A percentile compares a stretch with the other conserved stretches of the same genome.
These are phyloP conservation scores for Enoplosus armatus DNA, from an alignment of 2,797 vertebrate genomes.

Conservation along the genomic window DNA sequence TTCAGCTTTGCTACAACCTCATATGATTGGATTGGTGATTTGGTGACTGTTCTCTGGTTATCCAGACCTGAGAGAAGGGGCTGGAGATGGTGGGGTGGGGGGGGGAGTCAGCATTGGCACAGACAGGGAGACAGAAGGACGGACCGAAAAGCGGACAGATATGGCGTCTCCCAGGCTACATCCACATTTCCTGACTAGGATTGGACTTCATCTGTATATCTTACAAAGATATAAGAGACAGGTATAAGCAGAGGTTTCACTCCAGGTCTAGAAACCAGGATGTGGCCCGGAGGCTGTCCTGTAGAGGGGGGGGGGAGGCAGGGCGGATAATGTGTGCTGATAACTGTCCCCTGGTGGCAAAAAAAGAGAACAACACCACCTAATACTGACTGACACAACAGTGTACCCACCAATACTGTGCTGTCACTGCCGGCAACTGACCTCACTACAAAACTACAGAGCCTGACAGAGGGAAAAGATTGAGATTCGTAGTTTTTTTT, in stretches of 20 bases:
- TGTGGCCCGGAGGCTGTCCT: constrained; percentile 52
- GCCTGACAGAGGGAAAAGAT: constrained; percentile 31
- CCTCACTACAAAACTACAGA: constrained; percentile 37
- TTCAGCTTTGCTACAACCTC: constrained; percentile 69
- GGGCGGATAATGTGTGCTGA: constrained; percentile 50
- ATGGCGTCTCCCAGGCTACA: constrained; percentile 56
- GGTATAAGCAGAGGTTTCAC: constrained; percentile 6
- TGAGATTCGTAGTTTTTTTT: constrained; percentile 38
- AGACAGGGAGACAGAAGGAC: constrained; percentile 44
- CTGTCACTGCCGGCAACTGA: constrained; percentile 40
- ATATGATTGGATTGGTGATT: constrained; percentile 36
- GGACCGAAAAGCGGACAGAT: constrained; percentile 44
- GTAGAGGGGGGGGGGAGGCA: constrained; percentile 36
- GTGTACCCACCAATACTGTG: constrained; percentile 59
- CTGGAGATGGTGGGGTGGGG: not conserved
- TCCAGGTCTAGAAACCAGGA: constrained; percentile 48
- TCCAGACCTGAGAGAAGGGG: constrained; percentile 76
- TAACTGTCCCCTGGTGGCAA: constrained; percentile 62
- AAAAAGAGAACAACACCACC: constrained; percentile 46
- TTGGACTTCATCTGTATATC: constrained; percentile 24
- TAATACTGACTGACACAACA: constrained; percentile 59
- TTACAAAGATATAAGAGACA: constrained; percentile 13
- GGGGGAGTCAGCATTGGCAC: constrained; percentile 60
- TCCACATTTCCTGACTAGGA: constrained; percentile 44
- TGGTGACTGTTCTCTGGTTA: constrained; percentile 66